A percentile compares a stretch with the other conserved stretches of the same genome.
Evolutionary conservation across 2,888 invertebrate species (phyloP).

Genomic region (Lasioglossum malachurum): DNA sequence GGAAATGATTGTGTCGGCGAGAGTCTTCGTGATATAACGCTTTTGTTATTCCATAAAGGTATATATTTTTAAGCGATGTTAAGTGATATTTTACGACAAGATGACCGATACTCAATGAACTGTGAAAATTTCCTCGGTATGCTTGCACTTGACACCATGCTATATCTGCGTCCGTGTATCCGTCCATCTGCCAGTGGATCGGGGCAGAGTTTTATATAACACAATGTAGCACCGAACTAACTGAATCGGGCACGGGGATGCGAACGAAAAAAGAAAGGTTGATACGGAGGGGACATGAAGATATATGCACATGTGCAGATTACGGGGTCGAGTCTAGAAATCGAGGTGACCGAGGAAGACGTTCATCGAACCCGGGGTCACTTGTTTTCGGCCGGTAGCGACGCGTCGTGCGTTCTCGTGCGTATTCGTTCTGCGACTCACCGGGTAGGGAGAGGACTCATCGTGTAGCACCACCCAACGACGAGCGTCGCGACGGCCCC

Average conservation of each 20-base stretch:
- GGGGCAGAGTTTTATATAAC: background rate
- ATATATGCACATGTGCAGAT: background rate
- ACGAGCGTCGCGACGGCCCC: slow-evolving; percentile 71
- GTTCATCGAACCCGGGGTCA: slow-evolving; percentile 56
- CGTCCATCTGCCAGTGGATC: background rate
- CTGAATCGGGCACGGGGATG: background rate
- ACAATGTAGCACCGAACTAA: background rate
- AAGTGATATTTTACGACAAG: slow-evolving; percentile 2
- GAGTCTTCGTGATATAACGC: background rate
- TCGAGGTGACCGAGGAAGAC: slow-evolving; percentile 29
- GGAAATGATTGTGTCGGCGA: background rate
- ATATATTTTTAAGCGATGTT: slow-evolving; percentile 10
- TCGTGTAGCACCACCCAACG: slow-evolving; percentile 76
- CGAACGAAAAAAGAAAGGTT: background rate
- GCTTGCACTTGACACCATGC: slow-evolving; percentile 5
- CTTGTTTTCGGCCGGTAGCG: background rate
- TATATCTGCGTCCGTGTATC: background rate
- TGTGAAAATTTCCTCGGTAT: background rate
- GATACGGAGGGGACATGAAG: background rate
- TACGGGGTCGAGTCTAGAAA: slow-evolving; percentile 22
- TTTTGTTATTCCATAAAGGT: background rate
- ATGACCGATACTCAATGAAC: background rate
- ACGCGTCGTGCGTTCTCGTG: slow-evolving; percentile 60
- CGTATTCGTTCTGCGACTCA: slow-evolving; percentile 70
- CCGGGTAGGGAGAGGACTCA: slow-evolving; percentile 72